Percentiles rank a stretch among this genome's conserved stretches.
Conservation (phyloP, 2,797 vertebrate genomes). For the Aselliscus stoliczkanus region DNA sequence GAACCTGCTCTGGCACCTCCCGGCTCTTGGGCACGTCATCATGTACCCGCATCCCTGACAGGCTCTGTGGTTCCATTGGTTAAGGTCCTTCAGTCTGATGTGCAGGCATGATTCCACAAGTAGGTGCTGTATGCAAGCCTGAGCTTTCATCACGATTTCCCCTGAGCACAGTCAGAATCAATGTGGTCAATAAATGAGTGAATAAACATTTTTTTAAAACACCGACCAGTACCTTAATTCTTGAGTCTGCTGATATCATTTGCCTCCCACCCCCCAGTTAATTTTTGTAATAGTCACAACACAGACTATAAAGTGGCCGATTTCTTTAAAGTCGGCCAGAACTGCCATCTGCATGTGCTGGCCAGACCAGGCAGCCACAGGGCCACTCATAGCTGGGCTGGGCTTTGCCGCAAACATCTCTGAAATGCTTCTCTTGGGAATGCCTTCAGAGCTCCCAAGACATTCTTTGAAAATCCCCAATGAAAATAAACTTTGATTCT, state of each 20-base stretch:
- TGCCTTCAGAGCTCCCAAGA: background rate
- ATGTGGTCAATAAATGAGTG: background rate
- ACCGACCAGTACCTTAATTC: background rate
- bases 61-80: fast-evolving
- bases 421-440: background rate
- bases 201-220: background rate
- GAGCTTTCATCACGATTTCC: background rate
- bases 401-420: background rate
- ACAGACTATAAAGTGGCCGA: background rate
- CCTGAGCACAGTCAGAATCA: background rate
- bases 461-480: background rate
- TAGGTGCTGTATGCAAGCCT: fast-evolving
- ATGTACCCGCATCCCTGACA: background rate
- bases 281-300: background rate
- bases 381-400: background rate
- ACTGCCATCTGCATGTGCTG: fast-evolving
- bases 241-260: background rate
- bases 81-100: too few species aligned
- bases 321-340: background rate
- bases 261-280: background rate
- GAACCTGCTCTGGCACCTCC: background rate
- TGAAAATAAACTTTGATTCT: background rate
- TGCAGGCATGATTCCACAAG: too few species aligned
- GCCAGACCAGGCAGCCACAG: background rate
- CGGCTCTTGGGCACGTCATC: fast-evolving